Base-by-base conservation (phyloP, 2,113 vertebrate genomes). In the Ageneiosus marmoratus region DNA sequence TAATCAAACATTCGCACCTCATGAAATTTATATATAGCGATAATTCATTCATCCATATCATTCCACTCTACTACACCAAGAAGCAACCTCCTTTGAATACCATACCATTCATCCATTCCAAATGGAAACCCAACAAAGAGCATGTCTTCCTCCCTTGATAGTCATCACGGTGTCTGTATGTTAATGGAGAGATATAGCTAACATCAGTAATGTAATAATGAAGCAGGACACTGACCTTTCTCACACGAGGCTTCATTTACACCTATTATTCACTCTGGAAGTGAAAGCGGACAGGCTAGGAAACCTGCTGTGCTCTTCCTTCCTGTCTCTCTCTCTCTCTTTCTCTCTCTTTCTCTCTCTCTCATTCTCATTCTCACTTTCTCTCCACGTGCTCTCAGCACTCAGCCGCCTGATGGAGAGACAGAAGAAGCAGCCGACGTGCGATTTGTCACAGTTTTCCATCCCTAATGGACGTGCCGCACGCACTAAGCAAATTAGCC, bases 401-500 rank as follows among this genome's bases (percentile, higher is more conserved):
- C 78, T 84, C 77, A 73, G 44, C 18, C 53, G 67, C 15, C 73
- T 78, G 80, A 81, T 74, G 62, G 77, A 84, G 63, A 80, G 79
- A 50, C 75, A 65, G 85, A 81, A 58, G 63, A 74, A 50, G 62
- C 60, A 83, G 50, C 83, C 75, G 53, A 27, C 58, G 69, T 81
- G 89, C 88, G 89, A 93, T 95, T 92, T 94, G 92, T 94, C 93
- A 93, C 92, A 79, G 85, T 93, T 91, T 91, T 88, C 88, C 88
- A 78, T 79, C 83, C 60, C 92, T 94, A 94, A 94, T 94, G 93
- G 93, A 92, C 91, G 91, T 90, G 93, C 90, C 90, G 88, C 85
- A 90, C 88, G 90, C 88, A 89, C 93, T 94, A 94, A 94, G 93
- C 93, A 94, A 94, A 94, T 94, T 93, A 95, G 90, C 88, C 90